Conservation (phyloP, 2,113 vertebrate genomes). For the Chascanopsetta lugubris region DNA sequence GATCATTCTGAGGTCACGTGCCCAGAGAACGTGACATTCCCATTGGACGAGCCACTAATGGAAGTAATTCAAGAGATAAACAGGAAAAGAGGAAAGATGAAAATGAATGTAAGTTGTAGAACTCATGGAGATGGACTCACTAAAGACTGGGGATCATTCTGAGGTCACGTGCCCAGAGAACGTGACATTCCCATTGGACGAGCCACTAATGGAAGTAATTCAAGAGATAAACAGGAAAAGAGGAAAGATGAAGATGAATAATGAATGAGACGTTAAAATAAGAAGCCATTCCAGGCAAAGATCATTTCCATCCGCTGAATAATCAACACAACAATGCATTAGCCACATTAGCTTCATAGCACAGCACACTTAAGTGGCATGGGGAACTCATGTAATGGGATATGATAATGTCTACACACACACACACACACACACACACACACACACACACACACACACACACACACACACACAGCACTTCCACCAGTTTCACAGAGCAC, state of each 20-base stretch:
- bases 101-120: not conserved
- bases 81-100: not conserved
- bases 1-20: too few relatives aligned
- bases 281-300: constrained; percentile 32
- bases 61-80: too few relatives aligned
- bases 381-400: constrained; percentile 49
- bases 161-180: not conserved
- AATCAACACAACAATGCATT: constrained; percentile 51
- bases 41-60: too few relatives aligned
- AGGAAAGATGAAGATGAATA: constrained; percentile 20
- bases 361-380: constrained; percentile 22
- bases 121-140: too few relatives aligned
- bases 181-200: not conserved
- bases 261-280: constrained; percentile 22
- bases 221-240: constrained; percentile 24
- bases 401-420: constrained; percentile 52
- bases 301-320: constrained; percentile 47
- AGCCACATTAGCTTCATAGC: constrained; percentile 29
- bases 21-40: not conserved
- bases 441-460: too few relatives aligned
- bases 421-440: too few relatives aligned
- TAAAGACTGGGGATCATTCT: too few relatives aligned
- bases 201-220: constrained; percentile 12
- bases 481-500: constrained; percentile 50
- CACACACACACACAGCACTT: constrained; percentile 61